Base-by-base conservation (phyloP, 2,888 invertebrate species). In the Meiosimyza decipiens region DNA sequence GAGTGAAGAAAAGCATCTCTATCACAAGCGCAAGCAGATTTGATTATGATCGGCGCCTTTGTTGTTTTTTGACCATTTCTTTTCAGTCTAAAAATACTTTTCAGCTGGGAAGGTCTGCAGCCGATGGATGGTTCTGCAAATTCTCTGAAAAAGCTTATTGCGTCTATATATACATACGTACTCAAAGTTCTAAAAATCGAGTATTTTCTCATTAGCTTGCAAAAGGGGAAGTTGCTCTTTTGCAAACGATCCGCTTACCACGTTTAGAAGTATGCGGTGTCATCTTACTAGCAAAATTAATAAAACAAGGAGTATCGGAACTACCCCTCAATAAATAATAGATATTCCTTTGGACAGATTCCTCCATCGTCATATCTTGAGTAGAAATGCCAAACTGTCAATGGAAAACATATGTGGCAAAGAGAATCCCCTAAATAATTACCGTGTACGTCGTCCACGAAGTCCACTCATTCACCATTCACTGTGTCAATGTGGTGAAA, bases 361-460 rank as follows among this genome's bases (percentile, higher is more conserved):
- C 66, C 3, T 55, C 75, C 6, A 73, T 73, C 28, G 72, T 75
- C 12, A 47, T 70, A 11, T 65, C 73, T 0, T 75, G 75, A 62
- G 54, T 75, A 47, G 57, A 69, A 54, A 75, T 69, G 54, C 73
- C 71, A 18, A 62, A 73, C 9, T 55, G 67, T 50, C 55, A 13
- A 1, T 71, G 65, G 72, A 74, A 55, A 51, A 72, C 74, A 1
- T 73, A 71, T 28, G 60, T 66, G 1, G 74, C 69, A 1, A 71
- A 74, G 28, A 51, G 75, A 12, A 49, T 71, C 11, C 64, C 75
- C 15, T 54, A 70, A 47, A 72, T 72, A 33, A 13, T 49, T 16
- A 62, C 52, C 3, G n/a, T n/a, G n/a, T n/a, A n/a, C n/a, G n/a
- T n/a, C n/a, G n/a, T n/a, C n/a, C n/a, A n/a, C n/a, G n/a, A n/a